Evolutionary conservation across 2,888 invertebrate species (phyloP).

Genomic region (Plemyria rubiginata): DNA sequence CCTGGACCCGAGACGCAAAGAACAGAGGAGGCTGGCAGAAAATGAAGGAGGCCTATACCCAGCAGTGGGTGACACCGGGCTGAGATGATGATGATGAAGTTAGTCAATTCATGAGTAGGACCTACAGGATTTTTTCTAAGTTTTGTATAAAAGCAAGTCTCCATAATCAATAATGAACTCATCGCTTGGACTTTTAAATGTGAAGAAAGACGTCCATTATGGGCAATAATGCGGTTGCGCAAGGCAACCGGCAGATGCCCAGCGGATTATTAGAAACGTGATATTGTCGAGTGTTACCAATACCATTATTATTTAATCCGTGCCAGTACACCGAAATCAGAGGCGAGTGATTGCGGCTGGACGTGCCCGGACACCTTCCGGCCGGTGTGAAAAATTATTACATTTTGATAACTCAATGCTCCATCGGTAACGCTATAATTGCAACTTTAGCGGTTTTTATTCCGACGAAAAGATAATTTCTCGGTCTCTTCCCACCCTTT

Average conservation of each 20-base stretch:
- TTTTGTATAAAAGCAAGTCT: background rate
- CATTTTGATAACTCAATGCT: conserved; percentile 81
- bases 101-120: background rate
- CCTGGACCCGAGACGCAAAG: too few species aligned
- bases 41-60: too few species aligned
- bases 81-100: too few species aligned
- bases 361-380: conserved; percentile 82
- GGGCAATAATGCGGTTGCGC: conserved; percentile 79
- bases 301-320: conserved; percentile 48
- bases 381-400: conserved; percentile 80
- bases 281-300: conserved; percentile 46
- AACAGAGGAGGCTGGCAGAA: too few species aligned
- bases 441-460: conserved; percentile 81
- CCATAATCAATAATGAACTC: conserved; percentile 8
- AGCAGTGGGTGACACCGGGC: too few species aligned
- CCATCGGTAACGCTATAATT: conserved; percentile 81
- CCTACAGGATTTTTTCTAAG: background rate
- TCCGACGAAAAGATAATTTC: conserved; percentile 80
- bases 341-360: conserved; percentile 67
- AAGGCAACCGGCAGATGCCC: conserved; percentile 76
- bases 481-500: conserved; percentile 82
- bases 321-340: conserved; percentile 65
- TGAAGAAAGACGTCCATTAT: conserved; percentile 73
- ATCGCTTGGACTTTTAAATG: conserved; percentile 57
- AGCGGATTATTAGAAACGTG: conserved; percentile 79